Evolutionary conservation across 2,888 invertebrate species (phyloP).

Genomic region (Diogma glabrata): DNA sequence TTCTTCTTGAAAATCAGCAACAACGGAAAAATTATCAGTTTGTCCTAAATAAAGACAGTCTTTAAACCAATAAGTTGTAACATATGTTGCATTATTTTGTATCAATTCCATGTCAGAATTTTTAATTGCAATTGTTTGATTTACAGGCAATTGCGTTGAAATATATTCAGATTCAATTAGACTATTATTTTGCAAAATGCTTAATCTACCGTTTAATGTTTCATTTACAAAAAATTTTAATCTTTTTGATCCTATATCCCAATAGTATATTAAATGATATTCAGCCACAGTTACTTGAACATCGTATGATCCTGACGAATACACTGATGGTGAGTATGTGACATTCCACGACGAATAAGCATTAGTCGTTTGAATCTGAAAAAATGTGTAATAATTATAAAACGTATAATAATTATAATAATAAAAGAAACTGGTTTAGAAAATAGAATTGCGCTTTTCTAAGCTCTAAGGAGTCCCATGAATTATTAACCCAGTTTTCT

Average conservation of each 20-base stretch:
- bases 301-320: slow-evolving; percentile 47
- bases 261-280: slow-evolving; percentile 35
- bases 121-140: slow-evolving; percentile 46
- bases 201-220: slow-evolving; percentile 54
- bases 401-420: no score
- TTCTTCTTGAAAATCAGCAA: slow-evolving; percentile 50
- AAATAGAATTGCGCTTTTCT: no score
- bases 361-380: slow-evolving; percentile 34
- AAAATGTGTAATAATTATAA: no score
- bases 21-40: slow-evolving; percentile 47
- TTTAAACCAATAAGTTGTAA: slow-evolving; percentile 66
- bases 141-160: slow-evolving; percentile 46
- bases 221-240: slow-evolving; percentile 41
- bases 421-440: no score
- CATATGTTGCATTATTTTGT: slow-evolving; percentile 39
- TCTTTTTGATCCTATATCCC: slow-evolving; percentile 33
- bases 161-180: slow-evolving; percentile 47
- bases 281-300: slow-evolving; percentile 43
- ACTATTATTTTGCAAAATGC: slow-evolving; percentile 49
- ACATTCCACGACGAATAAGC: slow-evolving; percentile 51
- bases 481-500: no score
- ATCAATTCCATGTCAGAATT: slow-evolving; percentile 51
- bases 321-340: slow-evolving; percentile 41
- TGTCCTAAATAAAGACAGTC: slow-evolving; percentile 60
- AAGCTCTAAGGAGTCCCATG: no score